Conservation (phyloP, 2,113 vertebrate species). For the Argyrosomus japonicus region DNA sequence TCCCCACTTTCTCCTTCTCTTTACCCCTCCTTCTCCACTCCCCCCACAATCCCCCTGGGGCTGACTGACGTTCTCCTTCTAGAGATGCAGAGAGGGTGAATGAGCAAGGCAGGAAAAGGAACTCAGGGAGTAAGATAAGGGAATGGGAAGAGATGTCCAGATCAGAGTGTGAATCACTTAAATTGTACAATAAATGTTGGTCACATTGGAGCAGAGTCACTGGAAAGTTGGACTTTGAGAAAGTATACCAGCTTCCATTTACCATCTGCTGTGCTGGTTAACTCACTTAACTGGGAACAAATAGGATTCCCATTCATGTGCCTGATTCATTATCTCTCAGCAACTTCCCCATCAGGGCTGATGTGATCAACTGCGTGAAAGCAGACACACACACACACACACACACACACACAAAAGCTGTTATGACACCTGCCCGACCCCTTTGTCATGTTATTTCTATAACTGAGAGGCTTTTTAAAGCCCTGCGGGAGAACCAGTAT, state of each 20-base stretch:
- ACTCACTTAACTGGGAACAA: conserved; percentile 41
- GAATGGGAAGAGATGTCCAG: conserved; percentile 14
- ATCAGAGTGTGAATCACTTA: conserved; percentile 45
- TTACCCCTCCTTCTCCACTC: background rate
- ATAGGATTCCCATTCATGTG: conserved; percentile 32
- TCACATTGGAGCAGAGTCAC: conserved; percentile 7
- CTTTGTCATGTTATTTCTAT: conserved; percentile 5
- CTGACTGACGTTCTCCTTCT: conserved; percentile 37
- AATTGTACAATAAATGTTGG: conserved; percentile 24
- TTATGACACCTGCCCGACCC: conserved; percentile 8
- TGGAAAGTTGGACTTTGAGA: conserved; percentile 9
- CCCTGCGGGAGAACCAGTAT: background rate
- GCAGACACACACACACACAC: conserved; percentile 1
- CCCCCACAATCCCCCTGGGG: conserved; percentile 20
- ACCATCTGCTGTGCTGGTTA: conserved; percentile 38
- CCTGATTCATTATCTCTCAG: conserved; percentile 25
- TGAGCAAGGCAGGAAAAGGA: conserved; percentile 24
- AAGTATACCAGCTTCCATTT: background rate
- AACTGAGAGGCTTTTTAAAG: conserved; percentile 3
- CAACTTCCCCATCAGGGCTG: background rate
- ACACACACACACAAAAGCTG: conserved; percentile 7
- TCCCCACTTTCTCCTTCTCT: conserved; percentile 26
- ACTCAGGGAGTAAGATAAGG: conserved; percentile 39
- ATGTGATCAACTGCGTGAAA: conserved; percentile 2
- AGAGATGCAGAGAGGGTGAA: conserved; percentile 49